Evolutionary conservation across 1,140 invertebrate genomes (phyloP).

Genomic region (Macrobrachium rosenbergii): DNA sequence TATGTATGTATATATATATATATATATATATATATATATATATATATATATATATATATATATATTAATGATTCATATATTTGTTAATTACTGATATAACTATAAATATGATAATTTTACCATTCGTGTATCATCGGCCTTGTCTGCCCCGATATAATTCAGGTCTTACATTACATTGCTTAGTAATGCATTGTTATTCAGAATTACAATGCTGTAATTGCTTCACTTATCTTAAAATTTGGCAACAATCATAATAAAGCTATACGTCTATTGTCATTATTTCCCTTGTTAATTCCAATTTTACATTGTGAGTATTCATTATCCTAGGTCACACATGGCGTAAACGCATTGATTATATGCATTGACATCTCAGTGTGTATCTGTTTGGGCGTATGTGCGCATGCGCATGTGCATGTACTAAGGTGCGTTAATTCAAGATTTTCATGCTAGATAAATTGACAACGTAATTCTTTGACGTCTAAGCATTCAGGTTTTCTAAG

Average conservation of each 20-base stretch:
- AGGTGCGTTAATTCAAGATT: background rate
- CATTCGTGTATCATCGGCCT: too few species aligned
- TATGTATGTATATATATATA: background rate
- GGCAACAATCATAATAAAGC: too few species aligned
- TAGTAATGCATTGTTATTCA: too few species aligned
- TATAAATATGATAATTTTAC: background rate
- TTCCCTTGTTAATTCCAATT: too few species aligned
- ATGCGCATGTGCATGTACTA: background rate
- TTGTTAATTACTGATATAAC: background rate
- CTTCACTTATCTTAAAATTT: too few species aligned
- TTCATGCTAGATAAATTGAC: background rate
- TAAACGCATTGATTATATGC: background rate
- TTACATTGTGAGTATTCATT: background rate
- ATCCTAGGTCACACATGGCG: background rate
- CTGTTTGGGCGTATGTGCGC: background rate
- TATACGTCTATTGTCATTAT: too few species aligned
- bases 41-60: background rate
- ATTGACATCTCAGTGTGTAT: background rate
- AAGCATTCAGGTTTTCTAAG: background rate
- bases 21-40: conserved; percentile 9
- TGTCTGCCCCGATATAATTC: too few species aligned
- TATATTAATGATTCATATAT: background rate
- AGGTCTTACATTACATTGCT: too few species aligned
- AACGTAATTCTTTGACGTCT: background rate
- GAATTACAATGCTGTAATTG: too few species aligned